Base-by-base conservation (phyloP, 2,888 invertebrate genomes). In the Cosmopolites sordidus region DNA sequence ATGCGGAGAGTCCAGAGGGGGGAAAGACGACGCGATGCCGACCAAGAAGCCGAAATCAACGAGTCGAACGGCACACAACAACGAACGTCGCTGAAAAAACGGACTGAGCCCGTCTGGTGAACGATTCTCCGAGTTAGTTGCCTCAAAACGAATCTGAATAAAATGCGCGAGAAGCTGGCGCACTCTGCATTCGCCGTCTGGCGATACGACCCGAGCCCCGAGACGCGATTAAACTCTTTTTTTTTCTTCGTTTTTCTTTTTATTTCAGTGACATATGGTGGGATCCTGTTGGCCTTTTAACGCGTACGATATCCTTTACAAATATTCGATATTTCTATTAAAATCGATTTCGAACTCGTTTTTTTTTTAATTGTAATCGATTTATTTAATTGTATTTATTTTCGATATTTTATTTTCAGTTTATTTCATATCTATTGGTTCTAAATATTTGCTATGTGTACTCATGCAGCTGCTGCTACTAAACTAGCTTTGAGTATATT, bases 171-270 rank as follows among this genome's bases (percentile, higher is more conserved):
- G 40, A 51, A 30, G 41, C 33, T 40, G 46, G 46, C 51, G 46
- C 45, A 41, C 40, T 40, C 16, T 42, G 56, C 56, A 52, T 56
- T 51, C 48, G 41, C 52, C 51, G 56, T 56, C 56, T 56, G 56
- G 29, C 38, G 47, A 48, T 48, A 43, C 48, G 44, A 47, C 41
- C 46, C 12, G 37, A n/a, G n/a, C 37, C 6, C 12, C 27, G 47
- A 47, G 41, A 42, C 46, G 51, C 39, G 54, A 51, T 51, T 54
- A 54, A 50, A 43, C 50, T 37, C 41, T 48, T 51, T 55, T 55
- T 51, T 40, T 49, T 46, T 42, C 16, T 15, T 14, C 14, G n/a
- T 37, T 49, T 54, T 42, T 43, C 43, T 8, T 39, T 45, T 51
- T 41, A 16, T 29, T 45, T 47, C 51, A 42, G 48, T 48, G 55